These are phyloP conservation scores for Nomada flava DNA, from an alignment of 2,888 invertebrate species.

Conservation along the genomic window DNA sequence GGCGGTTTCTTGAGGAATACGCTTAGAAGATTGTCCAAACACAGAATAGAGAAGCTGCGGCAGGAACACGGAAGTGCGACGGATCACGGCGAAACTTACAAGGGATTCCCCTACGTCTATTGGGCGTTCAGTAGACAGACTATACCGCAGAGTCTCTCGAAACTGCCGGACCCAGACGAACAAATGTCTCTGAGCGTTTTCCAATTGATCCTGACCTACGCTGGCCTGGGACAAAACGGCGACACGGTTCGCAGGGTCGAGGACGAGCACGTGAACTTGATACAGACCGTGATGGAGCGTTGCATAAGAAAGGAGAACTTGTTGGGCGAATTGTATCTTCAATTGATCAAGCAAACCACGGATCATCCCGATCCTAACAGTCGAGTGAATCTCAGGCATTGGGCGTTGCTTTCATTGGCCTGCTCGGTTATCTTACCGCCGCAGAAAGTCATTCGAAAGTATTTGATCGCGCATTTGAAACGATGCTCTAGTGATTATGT, in stretches of 20 bases:
- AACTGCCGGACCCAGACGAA: slow-evolving; percentile 94
- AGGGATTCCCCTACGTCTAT: slow-evolving; percentile 93
- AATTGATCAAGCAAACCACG: slow-evolving; percentile 97
- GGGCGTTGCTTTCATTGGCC: slow-evolving; percentile 94
- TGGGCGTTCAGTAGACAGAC: slow-evolving; percentile 95
- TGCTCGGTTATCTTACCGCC: slow-evolving; percentile 94
- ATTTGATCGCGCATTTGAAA: slow-evolving; percentile 95
- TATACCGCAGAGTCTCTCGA: slow-evolving; percentile 92
- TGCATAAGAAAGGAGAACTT: slow-evolving; percentile 95
- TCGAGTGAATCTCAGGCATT: slow-evolving; percentile 94
- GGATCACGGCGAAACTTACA: slow-evolving; percentile 93
- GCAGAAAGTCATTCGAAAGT: slow-evolving; percentile 93
- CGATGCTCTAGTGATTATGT: slow-evolving; percentile 94
- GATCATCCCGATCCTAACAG: slow-evolving; percentile 96
- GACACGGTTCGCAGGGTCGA: slow-evolving; percentile 90
- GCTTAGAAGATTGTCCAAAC: slow-evolving; percentile 92
- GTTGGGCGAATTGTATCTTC: slow-evolving; percentile 95
- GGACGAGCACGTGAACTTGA: slow-evolving; percentile 94
- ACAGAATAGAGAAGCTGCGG: slow-evolving; percentile 91
- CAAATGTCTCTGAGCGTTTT: slow-evolving; percentile 95
- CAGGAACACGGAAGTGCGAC: slow-evolving; percentile 88
- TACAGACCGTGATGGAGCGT: slow-evolving; percentile 95
- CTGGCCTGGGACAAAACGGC: slow-evolving; percentile 91
- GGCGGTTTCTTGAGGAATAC: slow-evolving; percentile 96
- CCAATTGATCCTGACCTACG: slow-evolving; percentile 94